A percentile compares a stretch with the other conserved stretches of the same genome.
Evolutionary conservation across 2,888 invertebrate genomes (phyloP).

Genomic region (Aspidapion aeneum): DNA sequence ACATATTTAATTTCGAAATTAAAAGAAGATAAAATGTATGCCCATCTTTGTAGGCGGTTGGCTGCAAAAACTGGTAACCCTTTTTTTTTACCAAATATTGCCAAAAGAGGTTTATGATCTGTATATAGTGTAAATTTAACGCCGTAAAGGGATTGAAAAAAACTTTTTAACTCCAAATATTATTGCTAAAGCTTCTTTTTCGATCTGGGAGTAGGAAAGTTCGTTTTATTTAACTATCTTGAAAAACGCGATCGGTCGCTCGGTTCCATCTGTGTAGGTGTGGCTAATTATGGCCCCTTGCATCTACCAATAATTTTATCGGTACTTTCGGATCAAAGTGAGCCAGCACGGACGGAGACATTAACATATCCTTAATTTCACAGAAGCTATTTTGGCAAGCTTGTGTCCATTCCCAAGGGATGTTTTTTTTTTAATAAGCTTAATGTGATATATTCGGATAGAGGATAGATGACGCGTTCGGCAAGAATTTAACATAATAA

Average conservation of each 20-base stretch:
- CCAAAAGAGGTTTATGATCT: constrained; percentile 11
- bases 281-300: no score
- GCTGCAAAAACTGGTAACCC: constrained; percentile 15
- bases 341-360: constrained; percentile 29
- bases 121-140: constrained; percentile 1
- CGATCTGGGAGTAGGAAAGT: constrained; percentile 9
- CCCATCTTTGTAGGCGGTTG: constrained; percentile 15
- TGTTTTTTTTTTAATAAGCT: not conserved
- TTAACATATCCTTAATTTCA: not conserved
- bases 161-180: constrained; percentile 8
- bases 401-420: not conserved
- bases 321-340: not conserved
- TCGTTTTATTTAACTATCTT: constrained; percentile 11
- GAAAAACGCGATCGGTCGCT: not conserved
- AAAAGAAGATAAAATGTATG: constrained; percentile 10
- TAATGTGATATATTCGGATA: no score
- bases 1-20: constrained; percentile 11
- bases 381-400: not conserved
- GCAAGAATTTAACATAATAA: constrained; percentile 36
- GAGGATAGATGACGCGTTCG: no score
- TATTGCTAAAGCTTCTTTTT: constrained; percentile 4
- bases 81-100: constrained; percentile 11
- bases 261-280: not conserved
- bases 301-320: constrained; percentile 2
- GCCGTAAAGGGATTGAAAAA: constrained; percentile 5